phyloP scores from a whole-genome alignment of 2,113 vertebrate species.

The Setophaga kirtlandii region DNA sequence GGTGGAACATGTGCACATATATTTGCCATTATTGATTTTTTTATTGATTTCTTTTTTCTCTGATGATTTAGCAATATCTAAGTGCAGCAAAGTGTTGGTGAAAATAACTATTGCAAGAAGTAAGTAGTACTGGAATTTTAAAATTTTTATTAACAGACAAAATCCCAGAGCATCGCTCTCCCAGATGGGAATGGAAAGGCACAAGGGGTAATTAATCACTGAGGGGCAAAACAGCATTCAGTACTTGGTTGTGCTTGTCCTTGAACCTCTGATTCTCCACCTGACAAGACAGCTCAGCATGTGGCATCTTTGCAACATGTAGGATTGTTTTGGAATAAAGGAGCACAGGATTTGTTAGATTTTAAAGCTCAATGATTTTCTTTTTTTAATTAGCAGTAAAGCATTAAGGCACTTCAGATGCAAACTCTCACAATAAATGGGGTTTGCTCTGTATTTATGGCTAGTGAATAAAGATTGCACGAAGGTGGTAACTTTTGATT shows the following conservation, averaged over 20 bases:
- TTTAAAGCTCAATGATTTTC: not conserved
- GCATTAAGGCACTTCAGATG: not conserved
- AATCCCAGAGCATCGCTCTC: not conserved
- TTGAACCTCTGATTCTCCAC: not conserved
- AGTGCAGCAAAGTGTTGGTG: not conserved
- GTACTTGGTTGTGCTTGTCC: not conserved
- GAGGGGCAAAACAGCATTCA: not conserved
- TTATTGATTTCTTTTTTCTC: not conserved
- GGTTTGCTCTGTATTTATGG: not conserved
- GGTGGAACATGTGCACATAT: not conserved
- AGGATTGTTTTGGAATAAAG: not conserved
- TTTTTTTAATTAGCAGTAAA: conserved; percentile 1
- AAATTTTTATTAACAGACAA: not conserved
- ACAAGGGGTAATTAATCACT: not conserved
- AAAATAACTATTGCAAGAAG: not conserved
- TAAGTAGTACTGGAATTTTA: not conserved
- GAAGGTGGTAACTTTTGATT: conserved; percentile 23
- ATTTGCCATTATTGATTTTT: not conserved
- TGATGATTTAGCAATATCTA: not conserved
- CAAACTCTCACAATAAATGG: not conserved
- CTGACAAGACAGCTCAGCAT: not conserved
- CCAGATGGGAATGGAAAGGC: not conserved
- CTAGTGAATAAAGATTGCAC: not conserved
- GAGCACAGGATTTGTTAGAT: not conserved
- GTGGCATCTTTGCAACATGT: not conserved